Percentiles rank a stretch among this genome's conserved stretches.
Conservation (phyloP, 1,140 invertebrate genomes). For the Holcopasites calliopsidis region DNA sequence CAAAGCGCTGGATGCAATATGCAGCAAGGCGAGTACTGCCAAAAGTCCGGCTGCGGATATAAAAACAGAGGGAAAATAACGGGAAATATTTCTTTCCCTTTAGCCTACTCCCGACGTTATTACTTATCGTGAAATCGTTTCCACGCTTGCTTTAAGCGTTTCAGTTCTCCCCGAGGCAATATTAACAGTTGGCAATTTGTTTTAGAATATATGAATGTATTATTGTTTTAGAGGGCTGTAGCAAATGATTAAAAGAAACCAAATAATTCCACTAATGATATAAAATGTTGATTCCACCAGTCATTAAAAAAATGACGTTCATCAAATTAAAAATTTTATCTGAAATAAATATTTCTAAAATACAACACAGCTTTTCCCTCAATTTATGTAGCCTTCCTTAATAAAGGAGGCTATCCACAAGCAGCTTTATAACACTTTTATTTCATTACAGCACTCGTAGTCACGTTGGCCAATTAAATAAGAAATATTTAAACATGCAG, state of each 20-base stretch:
- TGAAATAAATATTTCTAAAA: too few relatives aligned
- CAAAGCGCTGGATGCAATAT: slow-evolving; percentile 66
- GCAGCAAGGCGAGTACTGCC: slow-evolving; percentile 69
- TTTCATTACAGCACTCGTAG: too few relatives aligned
- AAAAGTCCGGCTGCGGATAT: slow-evolving; percentile 69
- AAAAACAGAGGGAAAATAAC: slow-evolving; percentile 4
- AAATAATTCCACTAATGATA: too few relatives aligned
- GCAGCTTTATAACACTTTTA: too few relatives aligned
- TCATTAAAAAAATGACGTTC: too few relatives aligned
- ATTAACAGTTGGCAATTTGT: background rate
- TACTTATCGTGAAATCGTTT: background rate
- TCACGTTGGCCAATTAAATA: background rate
- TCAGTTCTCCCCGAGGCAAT: background rate
- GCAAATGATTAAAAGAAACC: background rate
- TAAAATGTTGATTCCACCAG: too few relatives aligned
- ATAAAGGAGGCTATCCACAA: too few relatives aligned
- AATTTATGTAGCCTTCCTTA: too few relatives aligned
- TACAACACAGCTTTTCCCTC: too few relatives aligned
- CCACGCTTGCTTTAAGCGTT: background rate
- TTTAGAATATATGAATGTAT: background rate
- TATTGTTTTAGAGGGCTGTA: background rate
- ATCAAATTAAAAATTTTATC: too few relatives aligned
- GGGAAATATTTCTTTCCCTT: background rate
- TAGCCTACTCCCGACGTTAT: background rate
- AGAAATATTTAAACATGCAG: slow-evolving; percentile 12